Evolutionary conservation across 2,113 vertebrate species (phyloP).

Genomic region (Corapipo altera): DNA sequence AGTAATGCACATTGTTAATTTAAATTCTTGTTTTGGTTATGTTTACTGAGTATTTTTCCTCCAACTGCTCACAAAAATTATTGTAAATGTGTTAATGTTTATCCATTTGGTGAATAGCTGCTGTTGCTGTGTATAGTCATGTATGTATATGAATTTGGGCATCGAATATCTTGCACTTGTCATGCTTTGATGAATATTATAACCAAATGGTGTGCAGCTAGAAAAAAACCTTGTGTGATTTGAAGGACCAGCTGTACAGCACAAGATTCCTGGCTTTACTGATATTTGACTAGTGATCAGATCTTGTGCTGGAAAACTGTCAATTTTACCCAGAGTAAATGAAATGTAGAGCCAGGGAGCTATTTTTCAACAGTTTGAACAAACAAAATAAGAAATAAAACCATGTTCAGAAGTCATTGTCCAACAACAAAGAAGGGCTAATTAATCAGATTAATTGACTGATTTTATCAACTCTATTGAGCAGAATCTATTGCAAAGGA

Average conservation of each 20-base stretch:
- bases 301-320: not conserved
- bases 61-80: not conserved
- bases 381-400: not conserved
- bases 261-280: not conserved
- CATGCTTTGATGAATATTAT: not conserved
- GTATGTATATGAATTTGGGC: not conserved
- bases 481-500: not conserved
- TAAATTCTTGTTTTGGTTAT: not conserved
- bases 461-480: not conserved
- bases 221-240: not conserved
- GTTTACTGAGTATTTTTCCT: not conserved
- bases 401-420: not conserved
- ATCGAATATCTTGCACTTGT: not conserved
- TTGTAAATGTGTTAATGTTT: not conserved
- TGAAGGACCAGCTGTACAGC: not conserved
- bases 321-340: not conserved
- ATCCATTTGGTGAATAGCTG: not conserved
- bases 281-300: not conserved
- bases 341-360: not conserved
- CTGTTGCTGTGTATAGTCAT: not conserved
- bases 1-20: not conserved
- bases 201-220: not conserved
- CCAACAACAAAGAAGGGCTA: not conserved
- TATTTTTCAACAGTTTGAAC: not conserved
- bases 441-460: not conserved